Percentiles rank a stretch among this genome's conserved stretches.
Conservation (phyloP, 2,888 invertebrate genomes). For the Halictus ligatus region DNA sequence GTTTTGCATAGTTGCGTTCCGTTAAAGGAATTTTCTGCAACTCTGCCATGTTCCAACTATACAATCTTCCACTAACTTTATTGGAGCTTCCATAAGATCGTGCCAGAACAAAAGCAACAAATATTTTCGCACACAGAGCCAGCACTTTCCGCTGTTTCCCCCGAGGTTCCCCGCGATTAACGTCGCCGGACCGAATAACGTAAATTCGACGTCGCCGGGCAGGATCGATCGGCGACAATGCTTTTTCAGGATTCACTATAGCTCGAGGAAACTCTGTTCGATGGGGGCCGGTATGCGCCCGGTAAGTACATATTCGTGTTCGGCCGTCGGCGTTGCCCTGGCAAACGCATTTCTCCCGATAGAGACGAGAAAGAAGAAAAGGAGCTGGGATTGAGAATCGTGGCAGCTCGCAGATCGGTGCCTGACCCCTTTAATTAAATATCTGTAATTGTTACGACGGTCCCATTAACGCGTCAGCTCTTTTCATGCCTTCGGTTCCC, state of each 20-base stretch:
- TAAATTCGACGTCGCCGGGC: conserved; percentile 15
- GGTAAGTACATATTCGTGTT: conserved; percentile 68
- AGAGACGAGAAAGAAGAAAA: conserved; percentile 54
- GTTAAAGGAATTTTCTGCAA: too few species aligned
- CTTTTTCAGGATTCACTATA: conserved; percentile 51
- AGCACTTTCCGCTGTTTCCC: neutral
- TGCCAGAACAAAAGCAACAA: neutral
- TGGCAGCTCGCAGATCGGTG: conserved; percentile 22
- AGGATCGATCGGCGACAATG: conserved; percentile 56
- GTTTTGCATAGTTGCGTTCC: too few species aligned
- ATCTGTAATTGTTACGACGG: neutral
- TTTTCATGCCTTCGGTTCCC: neutral
- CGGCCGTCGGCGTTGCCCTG: conserved; percentile 49
- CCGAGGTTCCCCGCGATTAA: neutral
- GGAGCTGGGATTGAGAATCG: conserved; percentile 3
- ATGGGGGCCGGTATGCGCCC: conserved; percentile 47
- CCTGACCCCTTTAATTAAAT: conserved; percentile 3
- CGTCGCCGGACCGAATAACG: neutral
- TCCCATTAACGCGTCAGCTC: neutral
- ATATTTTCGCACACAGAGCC: neutral
- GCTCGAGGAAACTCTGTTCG: conserved; percentile 27
- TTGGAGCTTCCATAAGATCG: neutral
- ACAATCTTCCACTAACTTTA: too few species aligned
- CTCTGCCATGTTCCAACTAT: too few species aligned
- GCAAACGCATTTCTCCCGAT: conserved; percentile 60